Evolutionary conservation across 2,113 vertebrate species (phyloP).

Genomic region (Cololabis saira): DNA sequence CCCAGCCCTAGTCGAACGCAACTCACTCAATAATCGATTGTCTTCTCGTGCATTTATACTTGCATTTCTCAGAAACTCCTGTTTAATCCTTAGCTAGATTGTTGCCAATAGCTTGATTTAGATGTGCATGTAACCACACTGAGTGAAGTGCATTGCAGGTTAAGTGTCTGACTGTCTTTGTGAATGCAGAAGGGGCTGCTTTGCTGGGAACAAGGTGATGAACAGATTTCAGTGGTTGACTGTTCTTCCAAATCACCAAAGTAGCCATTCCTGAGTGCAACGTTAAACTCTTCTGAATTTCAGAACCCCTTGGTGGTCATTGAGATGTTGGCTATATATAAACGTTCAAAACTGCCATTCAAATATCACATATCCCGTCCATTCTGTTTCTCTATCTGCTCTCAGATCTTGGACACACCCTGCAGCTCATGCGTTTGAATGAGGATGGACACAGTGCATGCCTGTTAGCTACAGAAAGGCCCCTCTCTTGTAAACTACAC

Average conservation of each 20-base stretch:
- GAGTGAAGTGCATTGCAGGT: no score
- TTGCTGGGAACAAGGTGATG: neutral
- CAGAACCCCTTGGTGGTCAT: neutral
- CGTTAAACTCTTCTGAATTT: neutral
- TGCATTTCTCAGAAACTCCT: no score
- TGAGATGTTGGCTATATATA: constrained; percentile 5
- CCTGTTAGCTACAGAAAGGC: constrained; percentile 50
- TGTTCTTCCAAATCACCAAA: no score
- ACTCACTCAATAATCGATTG: no score
- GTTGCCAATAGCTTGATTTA: no score
- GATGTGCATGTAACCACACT: no score
- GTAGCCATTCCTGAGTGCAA: no score
- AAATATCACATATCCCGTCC: constrained; percentile 18
- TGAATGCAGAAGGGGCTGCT: neutral
- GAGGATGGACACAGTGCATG: constrained; percentile 51
- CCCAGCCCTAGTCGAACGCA: no score
- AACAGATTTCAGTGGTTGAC: no score
- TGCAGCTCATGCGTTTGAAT: constrained; percentile 18
- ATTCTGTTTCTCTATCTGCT: constrained; percentile 18
- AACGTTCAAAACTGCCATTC: constrained; percentile 4
- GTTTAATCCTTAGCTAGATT: no score
- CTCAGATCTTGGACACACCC: constrained; percentile 25
- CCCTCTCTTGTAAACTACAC: constrained; percentile 34
- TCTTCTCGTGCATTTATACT: no score
- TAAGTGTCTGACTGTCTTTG: no score